Evolutionary conservation across 2,797 vertebrate genomes (phyloP), one percentile per base, ranked within the genome.

Genomic region (Lepilemur ruficaudatus): DNA sequence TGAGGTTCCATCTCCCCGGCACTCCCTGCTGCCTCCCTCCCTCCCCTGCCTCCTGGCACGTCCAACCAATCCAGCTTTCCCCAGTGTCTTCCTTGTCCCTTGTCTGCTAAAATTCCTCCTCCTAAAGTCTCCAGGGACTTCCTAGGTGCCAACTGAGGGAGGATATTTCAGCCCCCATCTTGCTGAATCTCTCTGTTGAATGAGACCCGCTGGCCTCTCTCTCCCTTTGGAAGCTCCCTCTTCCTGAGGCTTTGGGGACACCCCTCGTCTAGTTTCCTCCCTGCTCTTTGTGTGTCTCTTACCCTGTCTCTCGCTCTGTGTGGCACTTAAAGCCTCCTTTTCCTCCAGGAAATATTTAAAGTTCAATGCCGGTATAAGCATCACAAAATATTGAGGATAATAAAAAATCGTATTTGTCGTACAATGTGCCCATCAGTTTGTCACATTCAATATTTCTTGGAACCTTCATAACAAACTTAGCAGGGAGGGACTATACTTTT

Each of bases 401-500:
- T n/a, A 41, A 41, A 32, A 88, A 80, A 14, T 43, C 23, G 23
- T n/a, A 10, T 50, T 38, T 50, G n/a, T 28, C 41, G 43, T 22
- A 2, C 4, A 1, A 46, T 1, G 30, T 23, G 7, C 4, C 8
- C 3, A 0, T 32, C n/a, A 30, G 52, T 69, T 41, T 76, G 14
- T 23, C 70, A 91, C 1, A 0, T 20, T 28, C 70, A 52, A 43
- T 15, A 52, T 38, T 50, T 80, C 63, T 67, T 22, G 41, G 28
- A 59, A 12, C 23, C n/a, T 63, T 57, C 28, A 10, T 15, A 65
- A n/a, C 52, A 88, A 67, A 83, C 38, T 14, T n/a, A 63, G 61
- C 38, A 65, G 61, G 28, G 65, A 63, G 59, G 32, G 2, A 30
- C 32, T 28, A 2, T 25, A 48, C 59, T 59, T 35, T 43, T 84